phyloP scores from a whole-genome alignment of 2,888 invertebrate genomes.

The Ctenicera cuprea region DNA sequence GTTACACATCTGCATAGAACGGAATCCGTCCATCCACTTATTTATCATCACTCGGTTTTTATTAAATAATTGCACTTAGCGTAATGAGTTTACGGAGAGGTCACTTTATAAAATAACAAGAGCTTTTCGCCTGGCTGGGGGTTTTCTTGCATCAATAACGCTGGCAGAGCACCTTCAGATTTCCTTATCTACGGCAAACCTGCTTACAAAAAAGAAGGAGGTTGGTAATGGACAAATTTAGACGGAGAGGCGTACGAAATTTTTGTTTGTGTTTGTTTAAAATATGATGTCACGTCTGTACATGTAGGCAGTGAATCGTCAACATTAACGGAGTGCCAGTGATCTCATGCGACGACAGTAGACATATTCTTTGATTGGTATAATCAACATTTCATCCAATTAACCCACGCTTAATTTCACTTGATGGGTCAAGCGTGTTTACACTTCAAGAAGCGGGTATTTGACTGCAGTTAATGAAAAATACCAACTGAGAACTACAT shows the following conservation, averaged over 20 bases:
- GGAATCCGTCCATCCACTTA: conserved; percentile 25
- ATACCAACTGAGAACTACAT: no score
- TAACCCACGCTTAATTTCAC: conserved; percentile 60
- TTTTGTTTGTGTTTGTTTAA: not conserved
- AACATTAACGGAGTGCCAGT: conserved; percentile 38
- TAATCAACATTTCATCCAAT: conserved; percentile 61
- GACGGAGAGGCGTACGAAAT: not conserved
- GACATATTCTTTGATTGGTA: conserved; percentile 52
- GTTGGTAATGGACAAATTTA: no score
- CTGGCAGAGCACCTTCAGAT: not conserved
- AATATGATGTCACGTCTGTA: conserved; percentile 20
- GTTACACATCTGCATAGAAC: conserved; percentile 16
- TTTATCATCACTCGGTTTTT: conserved; percentile 25
- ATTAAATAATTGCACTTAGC: conserved; percentile 45
- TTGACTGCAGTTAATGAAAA: no score
- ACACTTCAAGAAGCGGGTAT: not conserved
- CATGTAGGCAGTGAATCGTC: conserved; percentile 31
- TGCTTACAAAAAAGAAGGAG: no score
- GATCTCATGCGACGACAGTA: conserved; percentile 53
- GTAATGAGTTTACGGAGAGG: conserved; percentile 36
- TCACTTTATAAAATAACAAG: conserved; percentile 15
- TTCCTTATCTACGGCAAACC: not conserved
- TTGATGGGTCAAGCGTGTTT: conserved; percentile 43
- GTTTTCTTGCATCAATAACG: not conserved
- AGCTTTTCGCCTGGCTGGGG: not conserved